Base-by-base conservation (phyloP, 2,888 invertebrate genomes). In the Malacosoma neustria region DNA sequence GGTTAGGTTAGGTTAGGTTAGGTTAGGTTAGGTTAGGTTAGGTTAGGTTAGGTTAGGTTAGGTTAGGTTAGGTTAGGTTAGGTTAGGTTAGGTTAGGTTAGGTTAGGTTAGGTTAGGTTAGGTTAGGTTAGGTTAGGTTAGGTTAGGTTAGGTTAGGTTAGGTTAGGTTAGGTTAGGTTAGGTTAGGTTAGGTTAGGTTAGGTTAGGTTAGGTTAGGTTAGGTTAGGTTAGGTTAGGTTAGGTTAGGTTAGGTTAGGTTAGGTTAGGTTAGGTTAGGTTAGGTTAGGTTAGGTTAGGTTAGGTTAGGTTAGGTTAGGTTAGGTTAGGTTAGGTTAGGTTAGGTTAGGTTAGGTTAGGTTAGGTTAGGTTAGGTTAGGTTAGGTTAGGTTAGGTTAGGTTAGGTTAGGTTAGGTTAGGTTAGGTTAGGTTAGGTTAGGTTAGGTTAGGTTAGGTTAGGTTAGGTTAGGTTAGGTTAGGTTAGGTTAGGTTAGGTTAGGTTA, bases 371-470 rank as follows among this genome's bases (percentile, higher is more conserved):
- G 40, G 36, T 40, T 36, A 36, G 40, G 36, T 40, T 36, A 36
- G 40, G 36, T 40, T 36, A 36, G 40, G 36, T 40, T 36, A 36
- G 40, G 35, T 39, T 35, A 36, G 39, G 35, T 39, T 35, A 36
- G 38, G 38, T 37, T 32, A 39, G 39, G 39, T 39, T 39, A 39
- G 37, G 37, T 37, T 37, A 37, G 37, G 41, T 41, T 41, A 39
- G 39, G 36, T 39, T 39, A 36, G 34, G 41, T 39, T 42, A 38
- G 34, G 39, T 39, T 41, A 38, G 42, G 43, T 42, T 41, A 38
- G 38, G 38, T 38, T 38, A 38, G 40, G 38, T 42, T 42, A 42
- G 43, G 40, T 40, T 43, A 43, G 40, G 40, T 40, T 39, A 39
- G 36, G n/a, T n/a, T n/a, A n/a, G n/a, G 29, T 29, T 29, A 29